phyloP scores from a whole-genome alignment of 2,797 vertebrate genomes.

The Fratercula arctica region DNA sequence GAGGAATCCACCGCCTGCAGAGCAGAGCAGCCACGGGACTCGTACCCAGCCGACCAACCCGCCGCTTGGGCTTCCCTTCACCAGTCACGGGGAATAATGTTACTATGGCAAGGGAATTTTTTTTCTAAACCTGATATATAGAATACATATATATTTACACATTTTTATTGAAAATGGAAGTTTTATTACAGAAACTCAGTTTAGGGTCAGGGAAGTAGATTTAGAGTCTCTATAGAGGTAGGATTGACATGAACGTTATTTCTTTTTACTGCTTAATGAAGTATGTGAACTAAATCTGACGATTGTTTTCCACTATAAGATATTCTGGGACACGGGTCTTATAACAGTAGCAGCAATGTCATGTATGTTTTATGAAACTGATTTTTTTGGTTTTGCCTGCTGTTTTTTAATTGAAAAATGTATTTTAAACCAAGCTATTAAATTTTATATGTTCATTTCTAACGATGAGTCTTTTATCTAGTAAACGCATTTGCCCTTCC shows the following conservation, averaged over 20 bases:
- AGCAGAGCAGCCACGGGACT: background rate
- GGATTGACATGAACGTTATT: conserved; percentile 21
- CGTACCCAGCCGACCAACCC: fast-evolving
- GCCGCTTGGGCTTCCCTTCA: background rate
- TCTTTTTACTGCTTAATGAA: conserved; percentile 70
- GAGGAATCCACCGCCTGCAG: background rate
- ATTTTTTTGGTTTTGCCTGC: conserved; percentile 43
- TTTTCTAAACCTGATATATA: conserved; percentile 28
- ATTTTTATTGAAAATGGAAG: conserved; percentile 52
- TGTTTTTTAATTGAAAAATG: conserved; percentile 74
- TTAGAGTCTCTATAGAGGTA: conserved; percentile 58
- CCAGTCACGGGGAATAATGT: background rate
- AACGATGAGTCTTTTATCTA: conserved; percentile 25
- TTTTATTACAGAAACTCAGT: conserved; percentile 64
- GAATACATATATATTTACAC: conserved; percentile 58
- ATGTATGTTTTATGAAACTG: conserved; percentile 66
- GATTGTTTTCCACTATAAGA: conserved; percentile 63
- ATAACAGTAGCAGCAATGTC: conserved; percentile 61
- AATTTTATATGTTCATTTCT: conserved; percentile 81
- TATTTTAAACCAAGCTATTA: conserved; percentile 79
- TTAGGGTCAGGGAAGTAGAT: conserved; percentile 71
- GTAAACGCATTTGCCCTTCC: background rate
- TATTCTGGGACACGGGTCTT: conserved; percentile 72
- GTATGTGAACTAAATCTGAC: conserved; percentile 69
- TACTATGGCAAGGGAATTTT: conserved; percentile 54